Evolutionary conservation across 2,797 vertebrate species (phyloP).

Genomic region (Alosa sapidissima): DNA sequence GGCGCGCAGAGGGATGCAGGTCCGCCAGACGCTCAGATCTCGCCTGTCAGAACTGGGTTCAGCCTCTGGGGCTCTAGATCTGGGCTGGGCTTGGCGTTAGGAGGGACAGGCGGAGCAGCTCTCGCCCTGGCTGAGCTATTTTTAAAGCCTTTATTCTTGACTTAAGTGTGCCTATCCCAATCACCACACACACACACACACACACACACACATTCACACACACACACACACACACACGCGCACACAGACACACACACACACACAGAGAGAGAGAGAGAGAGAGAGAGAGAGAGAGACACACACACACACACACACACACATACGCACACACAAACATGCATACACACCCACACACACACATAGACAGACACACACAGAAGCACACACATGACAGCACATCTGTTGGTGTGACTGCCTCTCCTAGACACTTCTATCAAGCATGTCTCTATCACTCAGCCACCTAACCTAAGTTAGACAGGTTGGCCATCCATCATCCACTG

Average conservation of each 20-base stretch:
- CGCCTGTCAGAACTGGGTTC: constrained; percentile 75
- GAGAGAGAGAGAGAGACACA: background rate
- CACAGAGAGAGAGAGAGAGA: background rate
- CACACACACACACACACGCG: constrained; percentile 1
- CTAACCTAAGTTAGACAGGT: constrained; percentile 43
- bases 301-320: background rate
- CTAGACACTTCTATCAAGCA: constrained; percentile 43
- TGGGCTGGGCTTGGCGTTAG: constrained; percentile 58
- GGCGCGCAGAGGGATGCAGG: constrained; percentile 52
- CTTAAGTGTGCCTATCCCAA: constrained; percentile 52
- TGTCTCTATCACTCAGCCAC: constrained; percentile 39
- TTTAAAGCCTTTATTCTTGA: constrained; percentile 60
- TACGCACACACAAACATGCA: background rate
- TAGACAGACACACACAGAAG: background rate
- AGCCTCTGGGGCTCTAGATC: constrained; percentile 67
- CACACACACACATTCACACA: constrained; percentile 12
- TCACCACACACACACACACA: constrained; percentile 42
- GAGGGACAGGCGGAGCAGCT: constrained; percentile 19
- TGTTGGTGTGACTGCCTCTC: constrained; percentile 30
- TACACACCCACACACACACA: background rate
- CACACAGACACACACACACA: background rate
- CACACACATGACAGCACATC: constrained; percentile 24
- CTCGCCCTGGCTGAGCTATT: constrained; percentile 54
- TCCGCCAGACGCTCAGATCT: constrained; percentile 58
- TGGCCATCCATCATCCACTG: constrained; percentile 47